Percentiles rank a stretch among this genome's conserved stretches.
Evolutionary conservation across 1,140 invertebrate species (phyloP).

Genomic region (Aphelenchoides avenae): DNA sequence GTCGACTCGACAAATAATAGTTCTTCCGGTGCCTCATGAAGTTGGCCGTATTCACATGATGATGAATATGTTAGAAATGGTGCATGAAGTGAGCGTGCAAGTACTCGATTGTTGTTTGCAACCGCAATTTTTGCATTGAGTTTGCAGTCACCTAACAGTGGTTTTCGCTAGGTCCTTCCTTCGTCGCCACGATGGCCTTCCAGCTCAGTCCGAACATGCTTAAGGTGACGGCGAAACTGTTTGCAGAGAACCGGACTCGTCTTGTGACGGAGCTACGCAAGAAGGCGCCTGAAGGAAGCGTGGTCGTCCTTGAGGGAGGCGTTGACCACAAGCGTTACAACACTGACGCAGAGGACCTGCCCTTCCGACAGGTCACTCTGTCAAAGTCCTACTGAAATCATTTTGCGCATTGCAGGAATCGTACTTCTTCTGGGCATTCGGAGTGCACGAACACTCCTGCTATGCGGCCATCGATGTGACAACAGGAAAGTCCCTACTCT

Average conservation of each 20-base stretch:
- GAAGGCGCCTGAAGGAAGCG: conserved; percentile 16
- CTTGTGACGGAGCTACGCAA: conserved; percentile 33
- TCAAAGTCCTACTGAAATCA: neutral
- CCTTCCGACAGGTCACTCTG: conserved; percentile 46
- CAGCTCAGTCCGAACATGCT: conserved; percentile 48
- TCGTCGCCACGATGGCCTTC: conserved; percentile 42
- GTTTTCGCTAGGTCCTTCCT: too few species aligned
- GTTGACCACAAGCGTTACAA: conserved; percentile 53
- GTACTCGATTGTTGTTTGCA: too few species aligned
- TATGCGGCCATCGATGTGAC: conserved; percentile 49
- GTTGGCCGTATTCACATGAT: too few species aligned
- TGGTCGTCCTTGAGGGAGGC: conserved; percentile 51
- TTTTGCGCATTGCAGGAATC: conserved; percentile 41
- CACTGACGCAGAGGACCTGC: conserved; percentile 53
- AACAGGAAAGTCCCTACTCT: conserved; percentile 45
- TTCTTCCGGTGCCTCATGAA: too few species aligned
- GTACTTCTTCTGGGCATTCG: conserved; percentile 59
- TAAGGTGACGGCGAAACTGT: conserved; percentile 42
- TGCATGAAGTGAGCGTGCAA: too few species aligned
- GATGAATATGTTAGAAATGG: too few species aligned
- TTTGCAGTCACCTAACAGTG: too few species aligned
- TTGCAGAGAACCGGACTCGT: conserved; percentile 47
- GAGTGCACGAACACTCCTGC: conserved; percentile 54
- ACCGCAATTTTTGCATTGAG: too few species aligned
- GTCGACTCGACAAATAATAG: too few species aligned